Evolutionary conservation across 2,888 invertebrate species (phyloP), one percentile per base, ranked within the genome.

Genomic region (Epistrophe eligans): DNA sequence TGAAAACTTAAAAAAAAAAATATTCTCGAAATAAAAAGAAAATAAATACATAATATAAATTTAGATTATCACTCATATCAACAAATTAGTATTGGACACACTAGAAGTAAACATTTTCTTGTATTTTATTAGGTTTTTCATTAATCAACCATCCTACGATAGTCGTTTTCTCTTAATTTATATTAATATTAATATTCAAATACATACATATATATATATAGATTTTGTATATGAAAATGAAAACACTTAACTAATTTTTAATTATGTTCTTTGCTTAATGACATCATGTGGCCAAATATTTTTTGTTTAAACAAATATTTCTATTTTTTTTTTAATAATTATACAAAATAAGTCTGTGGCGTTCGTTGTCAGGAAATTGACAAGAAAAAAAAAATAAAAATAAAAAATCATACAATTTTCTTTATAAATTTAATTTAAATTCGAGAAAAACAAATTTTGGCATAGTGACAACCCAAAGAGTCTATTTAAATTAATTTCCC

Each of bases 401-500:
- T 1, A 13, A 52, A 55, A 67, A 70, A 67, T 52, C 70, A 55
- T 38, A 38, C 38, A 28, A 38, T 70, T 55, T 40, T 55, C 32
- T 58, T 72, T 48, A 24, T 24, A 55, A 58, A 19, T 52, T 45
- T 58, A 72, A 58, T 32, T 60, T 32, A 58, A 58, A 58, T 58
- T 72, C 45, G 8, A 13, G n/a, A 48, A 60, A 28, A 72, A 58
- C 45, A 67, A 60, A 74, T 79, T 74, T 76, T 87, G 87, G 87
- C 87, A 87, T 38, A 64, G 76, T 83, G 83, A 79, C 87, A 87
- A 66, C 64, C 57, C 60, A 43, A 45, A 60, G 66, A 74, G 73
- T 73, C 79, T 79, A 83, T 87, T 83, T 87, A 79, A 58, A 79
- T 83, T 79, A 87, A 87, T 73, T 81, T 77, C 73, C 81, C 70